Evolutionary conservation across 2,113 vertebrate genomes (phyloP), one percentile per base, ranked within the genome.

Genomic region (Myiozetetes cayanensis): DNA sequence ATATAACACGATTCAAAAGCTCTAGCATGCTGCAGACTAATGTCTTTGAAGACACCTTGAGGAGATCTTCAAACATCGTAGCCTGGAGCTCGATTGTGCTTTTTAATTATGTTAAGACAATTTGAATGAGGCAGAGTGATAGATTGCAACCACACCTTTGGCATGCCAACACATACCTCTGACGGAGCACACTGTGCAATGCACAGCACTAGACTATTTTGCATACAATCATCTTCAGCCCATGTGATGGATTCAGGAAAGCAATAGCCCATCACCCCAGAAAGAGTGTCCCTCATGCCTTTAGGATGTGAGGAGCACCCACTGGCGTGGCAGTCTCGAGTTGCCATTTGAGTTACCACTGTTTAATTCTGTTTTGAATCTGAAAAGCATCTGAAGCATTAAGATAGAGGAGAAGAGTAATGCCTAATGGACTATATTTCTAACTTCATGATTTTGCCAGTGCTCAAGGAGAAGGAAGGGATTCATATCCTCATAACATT

Each of bases 61-160:
- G 80, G 67, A 94, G 71, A 72, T 85, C 59, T 58, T 94, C 35
- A 96, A 87, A 96, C 14, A 66, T 85, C 50, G 77, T 96, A 96
- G 91, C 95, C 95, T 2, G 23, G 74, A 93, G 91, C 93, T 91
- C 89, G 79, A 87, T 72, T 79, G 49, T 73, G 58, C 49, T 87
- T 89, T 96, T 95, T 91, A 96, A 93, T 91, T 94, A 94, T 12
- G 82, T 91, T 95, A 93, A 94, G 81, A 73, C 63, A 93, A 73
- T 88, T 93, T 87, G 78, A 93, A 74, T 93, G 75, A 96, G 85
- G 66, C 67, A 30, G 55, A 43, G 27, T 92, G 89, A 96, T 95
- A 89, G 87, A 91, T 66, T 93, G 65, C 85, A 94, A 59, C 91
- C 94, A 96, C 95, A 96, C 93, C 91, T 94, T 85, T 94, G 89